Percentiles rank a stretch among this genome's conserved stretches.
Evolutionary conservation across 2,888 invertebrate species (phyloP).

Genomic region (Amiota mariae): DNA sequence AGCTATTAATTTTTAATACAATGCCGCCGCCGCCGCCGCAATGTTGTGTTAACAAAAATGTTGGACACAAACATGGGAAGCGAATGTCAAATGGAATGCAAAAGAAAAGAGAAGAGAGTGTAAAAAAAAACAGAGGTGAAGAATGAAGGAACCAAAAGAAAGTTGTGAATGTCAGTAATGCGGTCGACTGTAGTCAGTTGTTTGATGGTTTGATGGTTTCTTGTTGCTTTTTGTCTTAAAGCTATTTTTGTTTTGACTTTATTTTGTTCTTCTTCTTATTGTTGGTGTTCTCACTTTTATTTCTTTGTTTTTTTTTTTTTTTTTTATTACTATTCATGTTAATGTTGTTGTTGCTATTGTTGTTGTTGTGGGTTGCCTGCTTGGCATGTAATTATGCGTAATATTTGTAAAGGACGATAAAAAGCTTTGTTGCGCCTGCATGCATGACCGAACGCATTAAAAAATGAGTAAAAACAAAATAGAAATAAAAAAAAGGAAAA

Average conservation of each 20-base stretch:
- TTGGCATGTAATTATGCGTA: constrained; percentile 59
- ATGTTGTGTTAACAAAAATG: background rate
- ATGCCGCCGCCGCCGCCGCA: background rate
- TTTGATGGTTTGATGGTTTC: background rate
- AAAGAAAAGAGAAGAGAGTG: background rate
- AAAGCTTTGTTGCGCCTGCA: constrained; percentile 32
- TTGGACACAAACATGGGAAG: background rate
- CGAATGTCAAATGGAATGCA: background rate
- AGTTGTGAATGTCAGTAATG: background rate
- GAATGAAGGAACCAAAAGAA: background rate
- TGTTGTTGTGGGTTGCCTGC: constrained; percentile 47
- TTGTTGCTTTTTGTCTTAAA: background rate
- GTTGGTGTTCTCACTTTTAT: constrained; percentile 36
- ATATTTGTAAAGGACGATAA: constrained; percentile 38
- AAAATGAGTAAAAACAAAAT: constrained; percentile 22
- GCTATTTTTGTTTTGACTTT: background rate
- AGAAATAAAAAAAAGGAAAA: constrained; percentile 46
- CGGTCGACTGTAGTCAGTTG: background rate
- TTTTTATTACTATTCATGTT: too few relatives aligned
- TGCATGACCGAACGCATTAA: constrained; percentile 37
- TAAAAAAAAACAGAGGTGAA: background rate
- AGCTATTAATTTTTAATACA: constrained; percentile 61
- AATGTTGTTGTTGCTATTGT: background rate
- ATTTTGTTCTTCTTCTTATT: constrained; percentile 37
- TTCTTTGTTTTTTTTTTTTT: too few relatives aligned